Evolutionary conservation across 2,113 vertebrate species (phyloP).

Genomic region (Climacteris rufus): DNA sequence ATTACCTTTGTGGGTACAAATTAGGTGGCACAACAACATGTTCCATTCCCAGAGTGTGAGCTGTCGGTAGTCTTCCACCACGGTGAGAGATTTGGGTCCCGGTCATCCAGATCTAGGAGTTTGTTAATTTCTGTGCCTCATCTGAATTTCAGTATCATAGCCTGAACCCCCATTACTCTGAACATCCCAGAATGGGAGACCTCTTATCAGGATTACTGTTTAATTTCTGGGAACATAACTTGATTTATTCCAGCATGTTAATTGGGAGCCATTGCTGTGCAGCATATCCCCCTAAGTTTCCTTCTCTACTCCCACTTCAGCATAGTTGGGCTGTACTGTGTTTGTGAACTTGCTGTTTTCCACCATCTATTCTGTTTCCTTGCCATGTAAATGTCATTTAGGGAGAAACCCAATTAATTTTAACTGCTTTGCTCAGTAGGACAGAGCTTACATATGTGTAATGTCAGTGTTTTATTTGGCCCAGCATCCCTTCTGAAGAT

Average conservation of each 20-base stretch:
- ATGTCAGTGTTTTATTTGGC: neutral
- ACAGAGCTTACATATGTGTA: neutral
- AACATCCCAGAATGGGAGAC: neutral
- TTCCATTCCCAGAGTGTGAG: neutral
- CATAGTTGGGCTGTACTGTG: neutral
- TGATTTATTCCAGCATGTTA: neutral
- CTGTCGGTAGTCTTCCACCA: neutral
- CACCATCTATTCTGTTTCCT: neutral
- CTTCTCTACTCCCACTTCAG: neutral
- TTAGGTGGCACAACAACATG: neutral
- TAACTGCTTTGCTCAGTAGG: neutral
- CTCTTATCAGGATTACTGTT: neutral
- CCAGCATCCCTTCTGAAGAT: neutral
- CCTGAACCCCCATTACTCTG: neutral
- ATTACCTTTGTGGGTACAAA: neutral
- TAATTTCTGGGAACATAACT: neutral
- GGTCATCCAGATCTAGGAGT: neutral
- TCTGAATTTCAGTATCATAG: neutral
- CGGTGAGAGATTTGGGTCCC: neutral
- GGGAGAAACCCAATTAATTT: neutral
- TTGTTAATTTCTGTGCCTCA: neutral
- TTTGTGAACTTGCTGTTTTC: neutral
- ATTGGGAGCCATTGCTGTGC: neutral
- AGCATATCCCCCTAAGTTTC: neutral
- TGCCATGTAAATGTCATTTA: neutral